Evolutionary conservation across 64 coral and sea anemone genomes (phyloP).

Genomic region (Montipora foliosa): DNA sequence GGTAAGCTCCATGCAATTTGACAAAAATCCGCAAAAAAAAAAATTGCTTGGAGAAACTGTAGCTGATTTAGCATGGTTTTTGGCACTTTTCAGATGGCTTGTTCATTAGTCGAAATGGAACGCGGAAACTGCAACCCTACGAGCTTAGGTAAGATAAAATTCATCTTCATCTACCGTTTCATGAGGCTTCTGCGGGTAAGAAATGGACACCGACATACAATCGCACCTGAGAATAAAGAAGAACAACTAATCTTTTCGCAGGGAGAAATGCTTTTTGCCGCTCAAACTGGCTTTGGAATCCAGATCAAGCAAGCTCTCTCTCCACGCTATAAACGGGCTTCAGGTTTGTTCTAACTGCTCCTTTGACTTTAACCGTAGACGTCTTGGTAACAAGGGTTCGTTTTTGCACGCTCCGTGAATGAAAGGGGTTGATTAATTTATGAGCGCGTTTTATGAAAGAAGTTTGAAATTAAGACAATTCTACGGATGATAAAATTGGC

Average conservation of each 20-base stretch:
- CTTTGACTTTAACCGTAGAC: background rate
- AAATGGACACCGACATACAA: constrained; percentile 55
- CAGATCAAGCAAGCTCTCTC: constrained; percentile 74
- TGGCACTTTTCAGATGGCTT: constrained; percentile 73
- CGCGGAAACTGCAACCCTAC: constrained; percentile 77
- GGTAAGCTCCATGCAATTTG: constrained; percentile 70
- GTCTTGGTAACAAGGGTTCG: background rate
- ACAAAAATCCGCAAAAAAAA: background rate
- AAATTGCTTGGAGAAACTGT: background rate
- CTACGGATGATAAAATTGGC: constrained; percentile 38
- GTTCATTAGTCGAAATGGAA: constrained; percentile 83
- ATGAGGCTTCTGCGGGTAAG: constrained; percentile 5
- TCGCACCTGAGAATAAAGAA: constrained; percentile 37
- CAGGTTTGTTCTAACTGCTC: constrained; percentile 65
- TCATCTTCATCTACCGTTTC: constrained; percentile 11
- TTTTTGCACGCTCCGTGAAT: constrained; percentile 40
- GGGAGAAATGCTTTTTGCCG: constrained; percentile 91
- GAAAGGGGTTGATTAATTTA: constrained; percentile 34
- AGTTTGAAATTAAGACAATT: constrained; percentile 28
- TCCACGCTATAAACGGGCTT: constrained; percentile 90
- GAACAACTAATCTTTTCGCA: constrained; percentile 32
- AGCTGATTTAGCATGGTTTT: constrained; percentile 39
- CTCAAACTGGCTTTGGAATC: constrained; percentile 97
- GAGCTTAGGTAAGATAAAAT: constrained; percentile 77
- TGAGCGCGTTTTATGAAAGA: constrained; percentile 50